These are phyloP conservation scores for Caradrina clavipalpis DNA, from an alignment of 2,888 invertebrate genomes.

Conservation along the genomic window DNA sequence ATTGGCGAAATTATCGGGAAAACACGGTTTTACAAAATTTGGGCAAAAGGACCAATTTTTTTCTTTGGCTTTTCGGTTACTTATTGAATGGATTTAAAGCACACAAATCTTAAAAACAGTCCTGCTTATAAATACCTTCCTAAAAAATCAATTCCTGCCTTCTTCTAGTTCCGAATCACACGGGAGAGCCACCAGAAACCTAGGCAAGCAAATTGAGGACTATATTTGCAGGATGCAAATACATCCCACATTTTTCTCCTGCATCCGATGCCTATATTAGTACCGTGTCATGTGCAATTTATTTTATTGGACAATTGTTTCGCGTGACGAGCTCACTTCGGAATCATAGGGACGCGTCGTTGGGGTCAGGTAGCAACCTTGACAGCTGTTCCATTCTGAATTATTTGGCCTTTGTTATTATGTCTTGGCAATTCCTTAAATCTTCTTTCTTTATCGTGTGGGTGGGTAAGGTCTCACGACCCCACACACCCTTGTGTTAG, in stretches of 20 bases:
- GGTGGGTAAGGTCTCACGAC: no score
- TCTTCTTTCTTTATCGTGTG: no score
- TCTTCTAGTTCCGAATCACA: background rate
- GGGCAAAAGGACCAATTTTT: background rate
- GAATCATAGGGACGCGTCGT: constrained; percentile 25
- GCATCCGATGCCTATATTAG: constrained; percentile 46
- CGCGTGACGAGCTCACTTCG: constrained; percentile 23
- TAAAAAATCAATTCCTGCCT: no score
- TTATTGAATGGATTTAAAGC: no score
- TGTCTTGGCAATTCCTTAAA: background rate
- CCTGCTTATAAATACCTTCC: no score
- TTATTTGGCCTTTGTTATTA: constrained; percentile 6
- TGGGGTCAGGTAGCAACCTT: constrained; percentile 46
- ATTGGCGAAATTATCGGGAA: background rate
- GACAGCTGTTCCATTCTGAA: constrained; percentile 11
- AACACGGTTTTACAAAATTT: background rate
- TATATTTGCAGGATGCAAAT: constrained; percentile 36
- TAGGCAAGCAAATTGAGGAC: constrained; percentile 5
- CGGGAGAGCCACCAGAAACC: constrained; percentile 2
- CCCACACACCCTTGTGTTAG: no score
- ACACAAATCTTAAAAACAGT: no score
- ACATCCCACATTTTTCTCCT: constrained; percentile 42
- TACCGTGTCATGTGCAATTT: constrained; percentile 56
- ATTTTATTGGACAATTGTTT: constrained; percentile 63
- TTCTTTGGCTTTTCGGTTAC: no score